Percentiles rank a stretch among this genome's conserved stretches.
Evolutionary conservation across 2,888 invertebrate genomes (phyloP).

Genomic region (Epinotia nisella): DNA sequence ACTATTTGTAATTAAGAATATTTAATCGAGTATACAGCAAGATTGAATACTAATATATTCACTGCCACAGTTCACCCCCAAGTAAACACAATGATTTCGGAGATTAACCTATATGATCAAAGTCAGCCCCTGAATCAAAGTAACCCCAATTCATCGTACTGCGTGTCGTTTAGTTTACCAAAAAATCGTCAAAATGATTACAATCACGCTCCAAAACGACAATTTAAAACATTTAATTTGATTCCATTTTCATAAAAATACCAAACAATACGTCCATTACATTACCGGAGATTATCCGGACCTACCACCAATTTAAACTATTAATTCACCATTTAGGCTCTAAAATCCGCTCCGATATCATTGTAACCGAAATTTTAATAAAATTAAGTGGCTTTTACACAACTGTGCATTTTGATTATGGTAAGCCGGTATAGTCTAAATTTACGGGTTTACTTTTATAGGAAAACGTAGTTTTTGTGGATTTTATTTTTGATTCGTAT

Average conservation of each 20-base stretch:
- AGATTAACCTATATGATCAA: too few relatives aligned
- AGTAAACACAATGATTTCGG: too few relatives aligned
- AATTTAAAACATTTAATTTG: background rate
- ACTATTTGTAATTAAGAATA: too few relatives aligned
- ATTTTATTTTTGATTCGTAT: background rate
- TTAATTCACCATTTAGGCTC: constrained; percentile 22
- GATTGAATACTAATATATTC: too few relatives aligned
- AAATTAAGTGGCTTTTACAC: constrained; percentile 9
- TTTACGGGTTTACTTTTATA: background rate
- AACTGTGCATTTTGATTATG: background rate
- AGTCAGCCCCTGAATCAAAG: too few relatives aligned
- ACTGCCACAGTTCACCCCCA: too few relatives aligned
- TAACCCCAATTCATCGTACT: too few relatives aligned
- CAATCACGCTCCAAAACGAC: background rate
- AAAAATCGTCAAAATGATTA: background rate
- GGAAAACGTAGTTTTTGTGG: background rate
- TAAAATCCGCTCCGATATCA: constrained; percentile 18
- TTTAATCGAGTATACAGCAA: too few relatives aligned
- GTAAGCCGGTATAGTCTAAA: background rate
- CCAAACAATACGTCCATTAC: constrained; percentile 20
- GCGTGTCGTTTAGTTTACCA: too few relatives aligned
- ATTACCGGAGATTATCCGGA: constrained; percentile 13
- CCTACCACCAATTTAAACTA: constrained; percentile 4
- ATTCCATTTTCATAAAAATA: constrained; percentile 17
- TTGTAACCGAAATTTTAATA: constrained; percentile 21